Conservation (phyloP, 1,140 invertebrate species). For the Drosophila kurseongensis region DNA sequence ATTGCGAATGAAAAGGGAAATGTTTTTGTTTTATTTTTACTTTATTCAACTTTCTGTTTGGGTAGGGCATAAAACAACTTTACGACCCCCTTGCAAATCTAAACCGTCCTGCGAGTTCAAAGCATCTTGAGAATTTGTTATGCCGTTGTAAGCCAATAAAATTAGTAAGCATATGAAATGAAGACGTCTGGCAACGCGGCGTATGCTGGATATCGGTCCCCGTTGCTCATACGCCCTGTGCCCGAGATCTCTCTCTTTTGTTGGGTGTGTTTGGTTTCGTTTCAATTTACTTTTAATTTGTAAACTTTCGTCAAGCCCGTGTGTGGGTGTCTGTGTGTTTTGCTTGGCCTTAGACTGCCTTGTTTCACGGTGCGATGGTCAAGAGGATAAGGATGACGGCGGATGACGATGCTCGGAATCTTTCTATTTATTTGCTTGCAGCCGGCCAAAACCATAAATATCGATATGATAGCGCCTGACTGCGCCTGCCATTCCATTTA, state of each 20-base stretch:
- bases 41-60: constrained; percentile 35
- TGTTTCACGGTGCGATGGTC: constrained; percentile 26
- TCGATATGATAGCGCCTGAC: constrained; percentile 66
- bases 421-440: constrained; percentile 64
- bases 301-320: constrained; percentile 39
- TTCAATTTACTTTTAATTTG: constrained; percentile 51
- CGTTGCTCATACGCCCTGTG: constrained; percentile 59
- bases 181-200: constrained; percentile 53
- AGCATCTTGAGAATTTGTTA: constrained; percentile 49
- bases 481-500: constrained; percentile 46
- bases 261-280: constrained; percentile 15
- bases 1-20: constrained; percentile 69
- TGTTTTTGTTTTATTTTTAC: constrained; percentile 34
- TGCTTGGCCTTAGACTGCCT: constrained; percentile 29
- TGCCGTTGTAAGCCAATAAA: constrained; percentile 55
- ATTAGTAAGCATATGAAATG: constrained; percentile 63
- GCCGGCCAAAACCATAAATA: constrained; percentile 66
- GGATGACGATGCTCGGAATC: constrained; percentile 39
- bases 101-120: constrained; percentile 55
- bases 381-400: constrained; percentile 22
- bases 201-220: constrained; percentile 41
- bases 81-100: constrained; percentile 24
- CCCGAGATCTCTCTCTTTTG: not conserved
- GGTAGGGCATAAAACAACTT: constrained; percentile 35
- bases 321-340: constrained; percentile 14